Base-by-base conservation (phyloP, 2,113 vertebrate genomes). In the Tychaedon coryphoeus region DNA sequence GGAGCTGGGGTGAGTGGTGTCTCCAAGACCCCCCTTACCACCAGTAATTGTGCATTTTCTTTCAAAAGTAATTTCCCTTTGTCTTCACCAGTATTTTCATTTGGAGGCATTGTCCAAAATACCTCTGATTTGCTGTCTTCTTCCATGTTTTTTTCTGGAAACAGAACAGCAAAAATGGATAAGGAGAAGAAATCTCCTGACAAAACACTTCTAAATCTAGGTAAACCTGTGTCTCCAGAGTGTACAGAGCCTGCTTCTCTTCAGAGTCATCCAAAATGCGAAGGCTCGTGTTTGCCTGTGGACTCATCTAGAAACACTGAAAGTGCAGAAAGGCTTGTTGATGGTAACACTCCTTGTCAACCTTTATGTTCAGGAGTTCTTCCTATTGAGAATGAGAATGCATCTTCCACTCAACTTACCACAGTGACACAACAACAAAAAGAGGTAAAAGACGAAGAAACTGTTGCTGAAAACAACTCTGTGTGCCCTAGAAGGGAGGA, bases 21-120 rank as follows among this genome's bases (percentile, higher is more conserved):
- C 47, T 85, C 88, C 0, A 25, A 65, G 42, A 53, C 14, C 2
- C 16, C 69, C 3, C 18, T 60, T 67, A 20, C 16, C 15, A 43
- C 47, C 47, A 60, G 7, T 86, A 90, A n/a, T 10, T 54, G 34
- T 80, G 22, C 38, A 4, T 95, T 91, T 95, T 83, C 95, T 51
- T 96, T 94, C 45, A 67, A 56, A 72, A 81, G 34, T 61, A 85
- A 47, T 23, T 36, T 58, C 15, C 57, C 36, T 12, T 77, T 93
- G 28, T 36, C 73, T 65, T 71, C 92, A 62, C 64, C 90, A 18
- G 23, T 90, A 9, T 96, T 94, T 90, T 90, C 94, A 18, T 94
- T 96, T 78, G 92, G 82, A 86, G 78, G 40, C n/a, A 12, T 5
- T 67, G 36, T 47, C 36, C 82, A 64, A 72, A 96, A 74, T 95